Evolutionary conservation across 2,797 vertebrate genomes (phyloP).

Genomic region (Leptodactylus fallax): DNA sequence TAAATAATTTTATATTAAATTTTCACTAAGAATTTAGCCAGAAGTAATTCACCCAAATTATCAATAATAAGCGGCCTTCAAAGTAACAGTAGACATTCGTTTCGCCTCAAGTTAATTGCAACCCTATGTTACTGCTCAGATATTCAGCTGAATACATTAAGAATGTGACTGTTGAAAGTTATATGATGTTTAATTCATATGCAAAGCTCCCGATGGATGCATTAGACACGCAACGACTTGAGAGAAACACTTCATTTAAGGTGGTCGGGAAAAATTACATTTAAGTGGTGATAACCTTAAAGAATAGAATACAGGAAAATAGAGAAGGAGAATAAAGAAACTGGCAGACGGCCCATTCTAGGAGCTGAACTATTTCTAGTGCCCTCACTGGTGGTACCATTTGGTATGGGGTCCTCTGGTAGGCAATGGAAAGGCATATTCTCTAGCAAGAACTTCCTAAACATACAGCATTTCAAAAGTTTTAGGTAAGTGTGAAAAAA

Average conservation of each 20-base stretch:
- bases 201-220: constrained; percentile 40
- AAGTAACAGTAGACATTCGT: constrained; percentile 20
- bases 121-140: constrained; percentile 49
- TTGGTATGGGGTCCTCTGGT: no score
- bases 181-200: constrained; percentile 59
- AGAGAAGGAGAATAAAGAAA: no score
- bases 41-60: constrained; percentile 41
- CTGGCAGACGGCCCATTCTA: no score
- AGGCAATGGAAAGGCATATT: no score
- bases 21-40: constrained; percentile 27
- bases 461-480: no score
- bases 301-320: background rate
- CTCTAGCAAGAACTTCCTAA: no score
- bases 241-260: constrained; percentile 5
- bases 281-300: background rate
- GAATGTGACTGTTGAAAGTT: constrained; percentile 47
- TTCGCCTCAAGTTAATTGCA: constrained; percentile 41
- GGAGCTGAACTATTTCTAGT: no score
- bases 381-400: no score
- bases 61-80: constrained; percentile 43
- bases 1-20: constrained; percentile 10
- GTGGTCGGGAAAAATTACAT: background rate
- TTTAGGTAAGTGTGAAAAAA: no score
- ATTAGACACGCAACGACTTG: constrained; percentile 37
- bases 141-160: constrained; percentile 38